Percentiles rank a stretch among this genome's conserved stretches.
Conservation (phyloP, 2,797 vertebrate species). For the Sebastes trivittatus region DNA sequence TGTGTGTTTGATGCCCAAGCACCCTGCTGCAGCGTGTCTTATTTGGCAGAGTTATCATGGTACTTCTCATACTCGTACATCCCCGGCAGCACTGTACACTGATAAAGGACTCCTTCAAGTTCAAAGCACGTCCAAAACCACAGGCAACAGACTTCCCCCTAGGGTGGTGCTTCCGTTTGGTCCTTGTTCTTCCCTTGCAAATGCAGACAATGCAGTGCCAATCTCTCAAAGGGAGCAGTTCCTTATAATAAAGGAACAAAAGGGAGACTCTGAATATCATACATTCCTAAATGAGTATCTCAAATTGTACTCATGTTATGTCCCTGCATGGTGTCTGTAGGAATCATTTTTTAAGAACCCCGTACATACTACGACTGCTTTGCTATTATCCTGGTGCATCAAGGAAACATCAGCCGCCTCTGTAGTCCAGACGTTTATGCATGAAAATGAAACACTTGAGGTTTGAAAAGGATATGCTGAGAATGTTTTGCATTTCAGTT, state of each 20-base stretch:
- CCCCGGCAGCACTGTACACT: conserved; percentile 43
- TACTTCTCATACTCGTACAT: conserved; percentile 36
- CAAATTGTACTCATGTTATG: conserved; percentile 28
- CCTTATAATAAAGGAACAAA: conserved; percentile 39
- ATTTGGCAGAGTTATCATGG: conserved; percentile 59
- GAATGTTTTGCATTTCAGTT: conserved; percentile 27
- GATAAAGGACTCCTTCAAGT: conserved; percentile 68
- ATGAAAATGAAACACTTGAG: conserved; percentile 33
- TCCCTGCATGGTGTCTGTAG: conserved; percentile 11
- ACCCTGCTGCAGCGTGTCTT: conserved; percentile 37
- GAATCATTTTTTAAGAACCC: background rate
- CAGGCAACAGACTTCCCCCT: conserved; percentile 45
- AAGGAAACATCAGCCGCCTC: conserved; percentile 25
- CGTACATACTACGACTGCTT: conserved; percentile 3
- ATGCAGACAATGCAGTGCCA: conserved; percentile 32
- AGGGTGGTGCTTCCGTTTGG: conserved; percentile 46
- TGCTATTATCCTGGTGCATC: conserved; percentile 37
- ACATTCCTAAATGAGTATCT: conserved; percentile 44
- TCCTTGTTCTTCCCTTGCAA: conserved; percentile 41
- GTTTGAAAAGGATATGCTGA: conserved; percentile 27
- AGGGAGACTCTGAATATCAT: conserved; percentile 40
- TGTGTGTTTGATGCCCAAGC: conserved; percentile 47
- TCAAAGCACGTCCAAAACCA: conserved; percentile 69
- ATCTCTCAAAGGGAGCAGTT: conserved; percentile 38
- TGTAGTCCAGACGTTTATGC: conserved; percentile 14